These are phyloP conservation scores for Drosophila flavopinicola DNA, from an alignment of 2,888 invertebrate genomes.

Conservation along the genomic window DNA sequence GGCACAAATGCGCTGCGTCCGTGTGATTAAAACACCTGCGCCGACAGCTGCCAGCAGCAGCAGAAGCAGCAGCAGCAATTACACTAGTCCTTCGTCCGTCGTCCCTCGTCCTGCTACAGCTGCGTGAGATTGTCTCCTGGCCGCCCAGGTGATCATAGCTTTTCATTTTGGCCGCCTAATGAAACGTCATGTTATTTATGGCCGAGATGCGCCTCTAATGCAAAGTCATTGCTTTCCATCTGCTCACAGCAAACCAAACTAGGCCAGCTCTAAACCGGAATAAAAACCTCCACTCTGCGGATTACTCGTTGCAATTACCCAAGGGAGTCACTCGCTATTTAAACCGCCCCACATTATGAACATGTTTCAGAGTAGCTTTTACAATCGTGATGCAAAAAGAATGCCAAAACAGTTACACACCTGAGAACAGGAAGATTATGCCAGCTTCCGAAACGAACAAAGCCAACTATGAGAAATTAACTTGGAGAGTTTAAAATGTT, in stretches of 20 bases:
- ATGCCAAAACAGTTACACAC: background rate
- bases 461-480: too few species aligned
- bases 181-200: slow-evolving; percentile 78
- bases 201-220: slow-evolving; percentile 70
- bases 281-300: slow-evolving; percentile 12
- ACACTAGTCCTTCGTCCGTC: slow-evolving; percentile 15
- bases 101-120: background rate
- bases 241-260: slow-evolving; percentile 12
- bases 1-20: slow-evolving; percentile 55
- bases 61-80: slow-evolving; percentile 15
- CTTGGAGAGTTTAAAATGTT: too few species aligned
- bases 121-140: slow-evolving; percentile 35
- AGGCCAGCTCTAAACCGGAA: slow-evolving; percentile 20
- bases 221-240: slow-evolving; percentile 74
- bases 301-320: slow-evolving; percentile 20
- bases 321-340: background rate
- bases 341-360: background rate
- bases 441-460: background rate
- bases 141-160: slow-evolving; percentile 68
- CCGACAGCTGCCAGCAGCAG: slow-evolving; percentile 55
- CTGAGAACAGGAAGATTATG: background rate
- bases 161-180: slow-evolving; percentile 71
- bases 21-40: slow-evolving; percentile 70
- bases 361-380: background rate
- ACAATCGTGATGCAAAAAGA: slow-evolving; percentile 4